Conservation (phyloP, 92 coral and sea anemone species). For the Actinernus sp. region DNA sequence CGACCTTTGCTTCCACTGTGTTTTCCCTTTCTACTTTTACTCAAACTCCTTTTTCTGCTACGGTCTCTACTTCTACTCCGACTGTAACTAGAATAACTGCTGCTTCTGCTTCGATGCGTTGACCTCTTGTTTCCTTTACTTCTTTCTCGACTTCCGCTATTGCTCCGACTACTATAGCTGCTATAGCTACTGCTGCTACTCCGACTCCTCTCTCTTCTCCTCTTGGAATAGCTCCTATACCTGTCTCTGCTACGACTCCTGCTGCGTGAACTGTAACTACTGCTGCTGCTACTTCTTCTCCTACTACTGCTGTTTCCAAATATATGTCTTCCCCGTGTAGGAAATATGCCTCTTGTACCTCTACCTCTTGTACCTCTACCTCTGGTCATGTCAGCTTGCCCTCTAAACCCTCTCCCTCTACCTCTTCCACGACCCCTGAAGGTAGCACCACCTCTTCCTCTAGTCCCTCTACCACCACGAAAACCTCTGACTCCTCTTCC, state of each 20-base stretch:
- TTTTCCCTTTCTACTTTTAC: conserved; percentile 20
- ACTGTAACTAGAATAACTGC: conserved; percentile 68
- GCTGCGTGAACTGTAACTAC: conserved; percentile 22
- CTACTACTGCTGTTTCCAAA: conserved; percentile 19
- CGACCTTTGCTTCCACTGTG: conserved; percentile 10
- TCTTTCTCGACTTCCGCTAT: conserved; percentile 3
- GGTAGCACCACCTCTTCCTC: background rate
- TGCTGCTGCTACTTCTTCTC: conserved; percentile 11
- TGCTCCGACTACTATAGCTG: conserved; percentile 10
- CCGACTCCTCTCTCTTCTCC: conserved; percentile 21
- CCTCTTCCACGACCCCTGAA: background rate
- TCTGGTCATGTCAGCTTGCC: too few species aligned
- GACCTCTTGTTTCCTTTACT: conserved; percentile 15
- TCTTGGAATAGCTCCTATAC: background rate
- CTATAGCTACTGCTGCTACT: conserved; percentile 1
- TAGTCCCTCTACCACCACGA: conserved; percentile 2
- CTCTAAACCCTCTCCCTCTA: conserved; percentile 13
- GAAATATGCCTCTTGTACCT: too few species aligned
- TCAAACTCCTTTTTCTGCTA: conserved; percentile 14
- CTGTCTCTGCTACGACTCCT: conserved; percentile 19
- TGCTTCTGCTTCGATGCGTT: conserved; percentile 62
- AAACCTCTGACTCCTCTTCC: conserved; percentile 29
- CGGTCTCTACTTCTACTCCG: conserved; percentile 38
- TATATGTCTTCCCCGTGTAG: conserved; percentile 1
- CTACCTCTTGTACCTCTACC: conserved; percentile 25